Conservation (phyloP, 2,797 vertebrate species). For the Clarias pachynema region DNA sequence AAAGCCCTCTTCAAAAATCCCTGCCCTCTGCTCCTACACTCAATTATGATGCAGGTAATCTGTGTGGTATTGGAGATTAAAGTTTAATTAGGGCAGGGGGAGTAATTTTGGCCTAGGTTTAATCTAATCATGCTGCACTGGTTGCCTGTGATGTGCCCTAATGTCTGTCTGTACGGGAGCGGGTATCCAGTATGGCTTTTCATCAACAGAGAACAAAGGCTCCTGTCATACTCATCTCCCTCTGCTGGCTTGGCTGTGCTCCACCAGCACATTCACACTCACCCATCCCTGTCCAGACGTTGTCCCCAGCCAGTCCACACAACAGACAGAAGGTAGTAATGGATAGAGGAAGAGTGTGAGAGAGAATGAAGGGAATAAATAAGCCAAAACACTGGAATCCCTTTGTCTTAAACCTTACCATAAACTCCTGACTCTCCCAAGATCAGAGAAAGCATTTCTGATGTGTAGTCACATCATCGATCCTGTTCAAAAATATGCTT, state of each 20-base stretch:
- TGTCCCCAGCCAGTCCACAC: slow-evolving; percentile 30
- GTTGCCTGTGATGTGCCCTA: slow-evolving; percentile 50
- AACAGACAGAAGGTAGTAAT: slow-evolving; percentile 43
- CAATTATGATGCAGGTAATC: slow-evolving; percentile 70
- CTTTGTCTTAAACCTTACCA: slow-evolving; percentile 47
- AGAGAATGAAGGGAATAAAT: slow-evolving; percentile 38
- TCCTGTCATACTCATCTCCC: slow-evolving; percentile 48
- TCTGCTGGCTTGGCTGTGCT: slow-evolving; percentile 55
- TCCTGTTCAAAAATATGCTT: slow-evolving; percentile 56
- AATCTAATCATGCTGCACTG: slow-evolving; percentile 54
- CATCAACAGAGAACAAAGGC: slow-evolving; percentile 57
- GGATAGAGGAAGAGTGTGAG: slow-evolving; percentile 25
- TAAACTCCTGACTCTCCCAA: slow-evolving; percentile 40
- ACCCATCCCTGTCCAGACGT: slow-evolving; percentile 51
- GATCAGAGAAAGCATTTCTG: slow-evolving; percentile 52
- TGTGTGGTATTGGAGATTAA: slow-evolving; percentile 80
- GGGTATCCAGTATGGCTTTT: slow-evolving; percentile 47
- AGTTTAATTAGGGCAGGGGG: slow-evolving; percentile 80
- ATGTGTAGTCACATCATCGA: slow-evolving; percentile 52
- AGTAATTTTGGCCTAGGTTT: slow-evolving; percentile 74
- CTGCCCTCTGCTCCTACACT: slow-evolving; percentile 40
- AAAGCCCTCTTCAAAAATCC: slow-evolving; percentile 35
- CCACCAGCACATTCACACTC: slow-evolving; percentile 55
- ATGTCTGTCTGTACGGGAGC: slow-evolving; percentile 46
- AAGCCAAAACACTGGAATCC: slow-evolving; percentile 42